Base-by-base conservation (phyloP, 2,888 invertebrate genomes). In the Aradus depressus region DNA sequence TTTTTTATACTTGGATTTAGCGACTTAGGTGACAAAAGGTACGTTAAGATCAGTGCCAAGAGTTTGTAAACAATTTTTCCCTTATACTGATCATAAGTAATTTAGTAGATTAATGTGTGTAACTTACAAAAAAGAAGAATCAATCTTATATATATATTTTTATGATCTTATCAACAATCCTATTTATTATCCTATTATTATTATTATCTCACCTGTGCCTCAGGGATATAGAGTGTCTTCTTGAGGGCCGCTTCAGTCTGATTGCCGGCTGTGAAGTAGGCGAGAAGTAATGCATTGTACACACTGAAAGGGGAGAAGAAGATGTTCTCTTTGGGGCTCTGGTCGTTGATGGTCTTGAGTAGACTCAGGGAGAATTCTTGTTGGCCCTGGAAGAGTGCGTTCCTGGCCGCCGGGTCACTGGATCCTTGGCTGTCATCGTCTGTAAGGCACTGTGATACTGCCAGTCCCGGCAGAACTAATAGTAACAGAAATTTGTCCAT, bases 301-400 rank as follows among this genome's bases (percentile, higher is more conserved):
- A 89, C 80, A 59, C 88, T 89, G 70, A 85, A 84, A 0, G 90
- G 90, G 4, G 90, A 90, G 67, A 87, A 88, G 72, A 91, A 88
- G 34, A 90, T 70, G 66, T 89, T 90, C 59, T 81, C 81, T 35
- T 75, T 71, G 0, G 80, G 76, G 57, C 78, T 76, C 16, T 75
- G 75, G 50, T 72, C 68, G 58, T 81, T 79, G 57, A 81, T 77
- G 16, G 78, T 74, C 58, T 78, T 76, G 60, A 89, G 71, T 47
- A 85, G 71, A 42, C 78, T 75, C 45, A 87, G 66, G 0, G 85
- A 80, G 63, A 88, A 88, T 49, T 73, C 75, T 61, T 77, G 75
- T 60, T 80, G 74, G 1, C 79, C 79, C 1, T 70, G 68, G 58
- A 73, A 76, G 21, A 87, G 63, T 6, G 72, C 66, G 2, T 62